Evolutionary conservation across 2,888 invertebrate species (phyloP), one percentile per base, ranked within the genome.

Genomic region (Drepana falcataria): DNA sequence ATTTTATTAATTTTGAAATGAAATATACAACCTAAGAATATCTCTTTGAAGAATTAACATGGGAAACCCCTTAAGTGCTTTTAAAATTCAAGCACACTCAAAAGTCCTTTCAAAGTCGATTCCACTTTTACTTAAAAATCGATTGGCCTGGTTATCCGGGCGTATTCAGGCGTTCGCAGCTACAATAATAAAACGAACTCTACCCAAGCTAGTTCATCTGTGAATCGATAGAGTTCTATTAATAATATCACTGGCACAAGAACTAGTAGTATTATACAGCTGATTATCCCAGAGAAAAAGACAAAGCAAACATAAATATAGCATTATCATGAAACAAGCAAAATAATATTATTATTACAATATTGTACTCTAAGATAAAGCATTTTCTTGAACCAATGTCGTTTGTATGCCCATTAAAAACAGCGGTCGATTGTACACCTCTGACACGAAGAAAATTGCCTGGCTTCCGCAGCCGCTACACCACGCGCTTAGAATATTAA

Each of bases 101-200:
- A 60, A 59, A 68, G 60, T 44, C 44, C 44, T 69, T 68, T 40
- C 41, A 53, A 63, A 68, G 60, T 60, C 58, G 57, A 53, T 53
- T 52, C 59, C 58, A 63, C 61, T 69, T 73, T 71, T 71, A 65
- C 57, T 66, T 69, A 59, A 69, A 69, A 71, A 71, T 69, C 70
- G 68, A 71, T 75, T 67, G 71, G 55, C 59, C 53, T 68, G 60
- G 69, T 66, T 76, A 76, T 76, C 75, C 64, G 48, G 54, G 71
- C 67, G 70, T 73, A 67, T 64, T 68, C 76, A 76, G 71, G 65
- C 74, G n/a, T 56, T 60, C 66, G 61, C 61, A 59, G 60, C 65
- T 67, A 70, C 70, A 69, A 73, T 75, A 76, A 70, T 73, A 75
- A 69, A 73, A 65, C 52, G 49, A 54, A 53, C 47, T 47, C 47